phyloP scores from a whole-genome alignment of 2,888 invertebrate species.

The Deladenus siricidicola region DNA sequence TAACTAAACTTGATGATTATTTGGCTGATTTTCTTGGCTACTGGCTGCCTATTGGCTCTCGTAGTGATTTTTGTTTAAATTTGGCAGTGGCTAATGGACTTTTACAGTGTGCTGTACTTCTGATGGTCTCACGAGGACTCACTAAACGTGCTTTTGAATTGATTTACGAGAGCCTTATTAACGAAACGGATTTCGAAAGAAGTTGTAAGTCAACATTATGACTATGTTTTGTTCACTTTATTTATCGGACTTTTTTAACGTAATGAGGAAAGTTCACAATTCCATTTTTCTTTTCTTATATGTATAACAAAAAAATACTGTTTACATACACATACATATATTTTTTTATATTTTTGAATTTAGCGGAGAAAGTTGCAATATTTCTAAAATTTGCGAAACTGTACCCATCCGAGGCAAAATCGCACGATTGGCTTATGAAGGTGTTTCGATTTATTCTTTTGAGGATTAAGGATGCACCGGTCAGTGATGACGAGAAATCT shows the following conservation, averaged over 20 bases:
- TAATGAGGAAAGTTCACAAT: too few species aligned
- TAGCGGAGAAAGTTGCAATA: background rate
- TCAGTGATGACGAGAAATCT: too few species aligned
- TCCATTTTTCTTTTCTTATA: too few species aligned
- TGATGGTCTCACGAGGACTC: constrained; percentile 35
- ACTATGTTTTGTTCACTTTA: too few species aligned
- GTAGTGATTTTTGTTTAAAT: constrained; percentile 42
- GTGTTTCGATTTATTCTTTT: constrained; percentile 20
- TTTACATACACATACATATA: too few species aligned
- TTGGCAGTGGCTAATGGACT: constrained; percentile 24
- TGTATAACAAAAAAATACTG: too few species aligned
- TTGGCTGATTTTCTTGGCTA: constrained; percentile 30
- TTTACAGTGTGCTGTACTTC: constrained; percentile 11
- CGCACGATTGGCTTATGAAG: constrained; percentile 30
- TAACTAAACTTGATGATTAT: too few species aligned
- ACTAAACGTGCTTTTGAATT: constrained; percentile 36
- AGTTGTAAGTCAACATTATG: too few species aligned
- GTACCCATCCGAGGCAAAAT: constrained; percentile 11
- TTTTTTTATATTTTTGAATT: too few species aligned
- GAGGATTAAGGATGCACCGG: too few species aligned
- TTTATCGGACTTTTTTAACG: too few species aligned
- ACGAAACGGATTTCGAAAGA: background rate
- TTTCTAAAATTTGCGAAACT: constrained; percentile 16
- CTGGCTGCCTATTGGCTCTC: constrained; percentile 42
- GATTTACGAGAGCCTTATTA: constrained; percentile 25